Evolutionary conservation across 2,888 invertebrate genomes (phyloP).

Genomic region (Cartodere bifasciata): DNA sequence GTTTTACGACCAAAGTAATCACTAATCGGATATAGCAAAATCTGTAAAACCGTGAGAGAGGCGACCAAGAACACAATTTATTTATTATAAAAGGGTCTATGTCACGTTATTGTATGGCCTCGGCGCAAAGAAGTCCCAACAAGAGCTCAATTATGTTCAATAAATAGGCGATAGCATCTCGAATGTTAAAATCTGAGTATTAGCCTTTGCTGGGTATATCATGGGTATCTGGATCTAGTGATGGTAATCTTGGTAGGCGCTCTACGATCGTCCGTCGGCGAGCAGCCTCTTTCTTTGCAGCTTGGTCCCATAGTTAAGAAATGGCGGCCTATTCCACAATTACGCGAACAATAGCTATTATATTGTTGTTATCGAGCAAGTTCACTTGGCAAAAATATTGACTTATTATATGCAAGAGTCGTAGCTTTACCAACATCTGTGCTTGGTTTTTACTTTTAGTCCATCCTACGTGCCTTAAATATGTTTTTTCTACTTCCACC

Average conservation of each 20-base stretch:
- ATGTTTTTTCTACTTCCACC: no score
- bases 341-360: constrained; percentile 37
- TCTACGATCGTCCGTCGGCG: constrained; percentile 22
- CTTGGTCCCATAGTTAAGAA: constrained; percentile 26
- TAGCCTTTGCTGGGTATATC: constrained; percentile 24
- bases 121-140: no score
- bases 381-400: constrained; percentile 34
- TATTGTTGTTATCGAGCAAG: constrained; percentile 34
- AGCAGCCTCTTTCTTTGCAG: constrained; percentile 17
- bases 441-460: no score
- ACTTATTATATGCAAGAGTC: constrained; percentile 35
- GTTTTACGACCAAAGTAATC: no score
- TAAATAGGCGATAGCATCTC: constrained; percentile 30
- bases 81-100: no score
- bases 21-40: no score
- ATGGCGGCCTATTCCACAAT: constrained; percentile 35
- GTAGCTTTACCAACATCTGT: no score
- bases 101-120: no score
- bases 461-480: no score
- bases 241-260: constrained; percentile 30
- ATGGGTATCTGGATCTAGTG: constrained; percentile 28
- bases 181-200: constrained; percentile 23
- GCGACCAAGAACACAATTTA: no score
- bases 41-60: no score
- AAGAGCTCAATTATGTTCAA: constrained; percentile 33